Evolutionary conservation across 2,797 vertebrate genomes (phyloP).

Genomic region (Liparis tanakae): DNA sequence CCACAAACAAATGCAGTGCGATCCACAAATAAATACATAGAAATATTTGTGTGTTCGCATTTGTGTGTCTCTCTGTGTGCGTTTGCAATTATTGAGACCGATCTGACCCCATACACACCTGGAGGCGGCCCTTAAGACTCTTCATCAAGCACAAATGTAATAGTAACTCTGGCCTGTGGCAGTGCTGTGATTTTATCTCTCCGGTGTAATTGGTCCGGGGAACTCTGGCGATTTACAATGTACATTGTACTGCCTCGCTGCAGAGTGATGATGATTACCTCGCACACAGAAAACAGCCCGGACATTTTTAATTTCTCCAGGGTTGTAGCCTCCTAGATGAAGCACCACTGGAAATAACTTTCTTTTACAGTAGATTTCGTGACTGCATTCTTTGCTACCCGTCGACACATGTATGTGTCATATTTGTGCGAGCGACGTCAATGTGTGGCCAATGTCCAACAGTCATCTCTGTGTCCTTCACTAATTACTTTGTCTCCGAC

Average conservation of each 20-base stretch:
- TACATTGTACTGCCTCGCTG: conserved; percentile 48
- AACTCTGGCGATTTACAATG: conserved; percentile 69
- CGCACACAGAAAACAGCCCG: conserved; percentile 40
- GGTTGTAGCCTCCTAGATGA: conserved; percentile 26
- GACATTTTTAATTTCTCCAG: conserved; percentile 60
- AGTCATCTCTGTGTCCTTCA: conserved; percentile 66
- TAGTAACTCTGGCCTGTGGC: conserved; percentile 65
- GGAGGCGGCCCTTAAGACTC: conserved; percentile 47
- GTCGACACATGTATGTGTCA: conserved; percentile 24
- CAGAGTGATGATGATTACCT: conserved; percentile 71
- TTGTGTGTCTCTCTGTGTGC: no score
- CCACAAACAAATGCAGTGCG: no score
- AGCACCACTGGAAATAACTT: conserved; percentile 27
- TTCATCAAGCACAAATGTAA: conserved; percentile 68
- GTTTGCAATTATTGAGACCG: no score
- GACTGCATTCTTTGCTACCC: conserved; percentile 21
- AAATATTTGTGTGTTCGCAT: no score
- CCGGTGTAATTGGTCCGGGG: conserved; percentile 73
- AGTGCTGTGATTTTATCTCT: conserved; percentile 73
- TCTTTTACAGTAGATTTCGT: conserved; percentile 26
- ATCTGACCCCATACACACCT: not conserved
- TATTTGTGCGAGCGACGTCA: conserved; percentile 25
- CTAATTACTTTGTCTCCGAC: conserved; percentile 75
- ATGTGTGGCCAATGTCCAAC: conserved; percentile 37
- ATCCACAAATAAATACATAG: no score